Percentiles rank a stretch among this genome's conserved stretches.
These are phyloP conservation scores for Erynnis tages DNA, from an alignment of 2,888 invertebrate genomes.

Conservation along the genomic window DNA sequence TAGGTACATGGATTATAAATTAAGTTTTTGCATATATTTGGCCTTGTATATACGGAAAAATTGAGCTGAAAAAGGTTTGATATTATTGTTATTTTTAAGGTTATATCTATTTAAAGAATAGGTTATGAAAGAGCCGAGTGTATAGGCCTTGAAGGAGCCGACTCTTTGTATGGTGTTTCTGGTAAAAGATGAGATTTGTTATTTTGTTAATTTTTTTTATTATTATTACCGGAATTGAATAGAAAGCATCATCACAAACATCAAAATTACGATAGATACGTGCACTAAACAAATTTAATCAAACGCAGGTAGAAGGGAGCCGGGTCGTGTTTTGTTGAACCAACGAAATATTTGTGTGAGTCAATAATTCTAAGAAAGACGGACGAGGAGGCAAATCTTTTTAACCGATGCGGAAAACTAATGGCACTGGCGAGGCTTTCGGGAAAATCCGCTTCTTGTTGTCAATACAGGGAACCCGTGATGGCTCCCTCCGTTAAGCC, in stretches of 20 bases:
- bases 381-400: constrained; percentile 76
- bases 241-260: constrained; percentile 5
- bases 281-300: constrained; percentile 28
- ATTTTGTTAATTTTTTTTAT: neutral
- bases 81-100: too few species aligned
- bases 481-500: constrained; percentile 77
- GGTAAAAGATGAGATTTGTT: too few species aligned
- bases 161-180: too few species aligned
- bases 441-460: constrained; percentile 79
- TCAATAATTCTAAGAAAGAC: constrained; percentile 74
- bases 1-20: too few species aligned
- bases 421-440: constrained; percentile 80
- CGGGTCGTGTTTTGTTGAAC: constrained; percentile 47
- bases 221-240: neutral
- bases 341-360: constrained; percentile 63
- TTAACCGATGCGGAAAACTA: constrained; percentile 80
- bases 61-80: too few species aligned
- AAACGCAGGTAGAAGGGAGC: constrained; percentile 35
- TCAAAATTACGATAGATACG: constrained; percentile 22
- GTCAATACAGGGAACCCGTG: constrained; percentile 78
- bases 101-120: too few species aligned
- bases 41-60: too few species aligned
- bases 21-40: too few species aligned
- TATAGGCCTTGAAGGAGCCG: too few species aligned
- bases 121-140: too few species aligned